A percentile compares a stretch with the other conserved stretches of the same genome.
Conservation (phyloP, 2,797 vertebrate genomes). For the Garrulus glandarius region DNA sequence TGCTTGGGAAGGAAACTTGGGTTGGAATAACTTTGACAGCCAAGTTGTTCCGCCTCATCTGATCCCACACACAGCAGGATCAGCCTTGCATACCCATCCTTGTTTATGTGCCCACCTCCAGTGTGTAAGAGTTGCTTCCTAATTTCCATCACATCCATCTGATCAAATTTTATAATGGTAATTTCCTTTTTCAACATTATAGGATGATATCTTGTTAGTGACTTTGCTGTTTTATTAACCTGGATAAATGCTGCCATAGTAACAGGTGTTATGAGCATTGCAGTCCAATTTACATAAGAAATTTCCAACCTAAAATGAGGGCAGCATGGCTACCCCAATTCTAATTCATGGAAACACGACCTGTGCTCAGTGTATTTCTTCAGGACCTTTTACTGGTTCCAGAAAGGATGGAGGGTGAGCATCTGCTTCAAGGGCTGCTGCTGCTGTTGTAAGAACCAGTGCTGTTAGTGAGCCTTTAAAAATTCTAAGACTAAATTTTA, state of each 20-base stretch:
- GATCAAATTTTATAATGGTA: neutral
- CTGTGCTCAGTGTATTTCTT: neutral
- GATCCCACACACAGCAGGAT: neutral
- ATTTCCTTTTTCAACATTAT: neutral
- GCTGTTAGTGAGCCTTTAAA: neutral
- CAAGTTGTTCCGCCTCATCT: neutral
- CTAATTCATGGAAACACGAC: neutral
- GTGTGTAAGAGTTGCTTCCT: neutral
- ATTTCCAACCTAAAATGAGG: neutral
- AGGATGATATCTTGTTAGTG: neutral
- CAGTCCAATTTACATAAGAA: neutral
- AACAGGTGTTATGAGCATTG: neutral
- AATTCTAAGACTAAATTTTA: neutral
- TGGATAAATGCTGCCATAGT: constrained; percentile 11
- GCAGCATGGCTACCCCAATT: neutral
- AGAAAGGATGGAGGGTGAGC: neutral
- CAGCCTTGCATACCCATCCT: neutral
- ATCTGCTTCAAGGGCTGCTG: neutral
- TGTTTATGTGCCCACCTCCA: neutral
- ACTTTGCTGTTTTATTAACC: neutral
- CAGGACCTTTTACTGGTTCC: neutral
- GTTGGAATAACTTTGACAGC: neutral
- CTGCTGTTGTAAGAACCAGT: neutral
- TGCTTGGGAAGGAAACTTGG: neutral
- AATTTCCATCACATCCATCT: neutral